phyloP scores from a whole-genome alignment of 2,797 vertebrate species.

The Schizothorax lantsangensis region DNA sequence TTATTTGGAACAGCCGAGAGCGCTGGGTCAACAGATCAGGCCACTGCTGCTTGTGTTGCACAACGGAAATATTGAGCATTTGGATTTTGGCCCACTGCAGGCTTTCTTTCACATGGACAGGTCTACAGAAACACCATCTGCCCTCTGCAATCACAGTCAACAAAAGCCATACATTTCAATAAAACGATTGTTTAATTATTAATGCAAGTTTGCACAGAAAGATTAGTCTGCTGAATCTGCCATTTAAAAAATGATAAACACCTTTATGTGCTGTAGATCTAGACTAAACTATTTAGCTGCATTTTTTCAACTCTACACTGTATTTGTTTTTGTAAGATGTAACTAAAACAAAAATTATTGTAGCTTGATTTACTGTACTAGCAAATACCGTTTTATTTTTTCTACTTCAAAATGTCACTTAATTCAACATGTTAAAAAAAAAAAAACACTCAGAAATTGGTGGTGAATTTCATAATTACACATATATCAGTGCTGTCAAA shows the following conservation, averaged over 20 bases:
- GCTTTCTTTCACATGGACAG: conserved; percentile 21
- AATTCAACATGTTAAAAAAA: neutral
- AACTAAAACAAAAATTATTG: neutral
- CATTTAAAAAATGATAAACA: neutral
- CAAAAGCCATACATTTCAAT: neutral
- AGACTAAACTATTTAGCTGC: neutral
- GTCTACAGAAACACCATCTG: neutral
- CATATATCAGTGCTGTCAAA: too few species aligned
- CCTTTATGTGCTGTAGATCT: neutral
- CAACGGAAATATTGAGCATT: conserved; percentile 12
- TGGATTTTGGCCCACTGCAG: neutral
- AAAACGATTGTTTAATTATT: neutral
- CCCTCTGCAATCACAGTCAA: neutral
- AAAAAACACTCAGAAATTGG: too few species aligned
- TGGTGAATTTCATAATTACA: too few species aligned
- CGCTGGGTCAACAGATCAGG: conserved; percentile 62
- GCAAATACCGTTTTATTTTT: neutral
- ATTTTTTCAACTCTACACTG: neutral
- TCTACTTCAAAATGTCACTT: neutral
- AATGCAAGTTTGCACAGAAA: neutral
- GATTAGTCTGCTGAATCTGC: neutral
- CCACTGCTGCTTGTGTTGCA: conserved; percentile 39
- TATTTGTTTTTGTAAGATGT: neutral
- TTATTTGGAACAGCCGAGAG: conserved; percentile 48
- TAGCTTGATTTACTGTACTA: neutral